These are phyloP conservation scores for Habroteleia sp. DNA, from an alignment of 2,888 invertebrate genomes.

Conservation along the genomic window DNA sequence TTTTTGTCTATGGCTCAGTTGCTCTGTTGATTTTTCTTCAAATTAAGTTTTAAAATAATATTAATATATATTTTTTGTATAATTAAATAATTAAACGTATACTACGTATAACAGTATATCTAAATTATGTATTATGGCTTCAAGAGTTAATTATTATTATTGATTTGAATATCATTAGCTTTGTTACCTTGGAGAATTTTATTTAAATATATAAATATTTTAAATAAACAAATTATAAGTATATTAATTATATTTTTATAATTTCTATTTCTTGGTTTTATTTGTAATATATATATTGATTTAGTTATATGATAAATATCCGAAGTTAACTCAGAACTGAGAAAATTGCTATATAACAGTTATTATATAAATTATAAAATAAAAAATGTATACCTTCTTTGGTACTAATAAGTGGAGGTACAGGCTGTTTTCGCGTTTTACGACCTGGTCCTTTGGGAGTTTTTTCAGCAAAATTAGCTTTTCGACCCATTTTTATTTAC, in stretches of 20 bases:
- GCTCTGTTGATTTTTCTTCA: slow-evolving; percentile 82
- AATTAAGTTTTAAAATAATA: slow-evolving; percentile 18
- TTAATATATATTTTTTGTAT: too few relatives aligned
- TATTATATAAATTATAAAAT: not conserved
- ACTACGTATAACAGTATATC: not conserved
- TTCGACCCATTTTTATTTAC: slow-evolving; percentile 88
- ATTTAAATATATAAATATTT: too few relatives aligned
- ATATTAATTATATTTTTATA: too few relatives aligned
- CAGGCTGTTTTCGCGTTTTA: slow-evolving; percentile 92
- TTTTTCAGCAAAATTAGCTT: slow-evolving; percentile 89
- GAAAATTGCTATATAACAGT: slow-evolving; percentile 19
- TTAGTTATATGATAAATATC: not conserved
- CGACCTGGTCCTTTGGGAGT: slow-evolving; percentile 90
- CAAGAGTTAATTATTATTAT: too few relatives aligned
- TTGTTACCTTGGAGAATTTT: too few relatives aligned
- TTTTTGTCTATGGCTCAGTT: slow-evolving; percentile 87
- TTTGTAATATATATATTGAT: too few relatives aligned
- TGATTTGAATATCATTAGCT: too few relatives aligned
- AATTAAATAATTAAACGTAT: not conserved
- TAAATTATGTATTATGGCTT: too few relatives aligned
- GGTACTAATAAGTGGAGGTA: slow-evolving; percentile 82
- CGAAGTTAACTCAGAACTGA: too few relatives aligned
- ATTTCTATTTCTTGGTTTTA: too few relatives aligned
- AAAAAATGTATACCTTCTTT: slow-evolving; percentile 24
- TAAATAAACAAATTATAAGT: too few relatives aligned